A percentile compares a stretch with the other conserved stretches of the same genome.
Evolutionary conservation across 2,888 invertebrate genomes (phyloP).

Genomic region (Scaptomyza flava): DNA sequence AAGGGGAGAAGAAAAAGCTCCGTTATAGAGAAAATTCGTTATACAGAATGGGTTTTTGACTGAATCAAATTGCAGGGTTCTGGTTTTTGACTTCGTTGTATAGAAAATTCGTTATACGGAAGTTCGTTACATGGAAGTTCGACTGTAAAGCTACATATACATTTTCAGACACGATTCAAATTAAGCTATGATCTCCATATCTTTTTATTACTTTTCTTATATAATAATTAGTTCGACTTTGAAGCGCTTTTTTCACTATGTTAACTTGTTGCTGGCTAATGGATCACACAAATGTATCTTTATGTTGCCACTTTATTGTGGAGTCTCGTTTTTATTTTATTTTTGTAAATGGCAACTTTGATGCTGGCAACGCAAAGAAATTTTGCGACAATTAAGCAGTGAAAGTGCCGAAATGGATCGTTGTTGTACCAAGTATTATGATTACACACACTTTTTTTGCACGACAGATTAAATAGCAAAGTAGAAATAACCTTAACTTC

Average conservation of each 20-base stretch:
- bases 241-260: neutral
- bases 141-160: too few relatives aligned
- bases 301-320: constrained; percentile 15
- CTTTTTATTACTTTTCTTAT: neutral
- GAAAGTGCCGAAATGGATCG: constrained; percentile 65
- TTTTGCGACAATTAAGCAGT: constrained; percentile 74
- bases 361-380: constrained; percentile 51
- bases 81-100: too few relatives aligned
- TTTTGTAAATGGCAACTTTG: constrained; percentile 9
- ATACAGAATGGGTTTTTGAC: too few relatives aligned
- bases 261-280: neutral
- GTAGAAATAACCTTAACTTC: constrained; percentile 18
- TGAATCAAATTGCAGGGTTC: too few relatives aligned
- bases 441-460: constrained; percentile 28
- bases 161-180: too few relatives aligned
- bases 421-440: constrained; percentile 35
- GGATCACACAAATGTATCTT: neutral
- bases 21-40: too few relatives aligned
- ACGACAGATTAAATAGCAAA: constrained; percentile 24
- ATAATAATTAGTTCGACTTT: neutral
- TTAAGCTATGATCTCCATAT: too few relatives aligned
- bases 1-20: too few relatives aligned
- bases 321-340: neutral
- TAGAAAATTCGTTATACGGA: too few relatives aligned
- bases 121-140: too few relatives aligned